phyloP scores from a whole-genome alignment of 2,888 invertebrate genomes.

The Lamellibrachia satsuma region DNA sequence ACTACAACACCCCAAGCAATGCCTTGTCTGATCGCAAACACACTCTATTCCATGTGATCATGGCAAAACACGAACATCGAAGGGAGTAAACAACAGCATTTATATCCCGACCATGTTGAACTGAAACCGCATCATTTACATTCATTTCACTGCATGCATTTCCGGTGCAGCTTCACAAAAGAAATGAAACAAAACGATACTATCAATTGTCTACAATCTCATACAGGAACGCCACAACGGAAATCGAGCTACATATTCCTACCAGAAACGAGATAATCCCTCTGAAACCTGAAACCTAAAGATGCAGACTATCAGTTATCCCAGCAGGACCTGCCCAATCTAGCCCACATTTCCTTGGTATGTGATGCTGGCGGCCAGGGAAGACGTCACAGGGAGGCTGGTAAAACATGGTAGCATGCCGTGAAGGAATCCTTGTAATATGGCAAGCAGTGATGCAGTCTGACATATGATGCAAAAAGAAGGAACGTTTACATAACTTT shows the following conservation, averaged over 20 bases:
- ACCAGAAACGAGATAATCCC: constrained; percentile 10
- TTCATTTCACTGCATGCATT: neutral
- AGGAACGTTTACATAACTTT: neutral
- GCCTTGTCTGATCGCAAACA: neutral
- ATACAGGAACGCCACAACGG: neutral
- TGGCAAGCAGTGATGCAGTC: neutral
- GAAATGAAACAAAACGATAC: neutral
- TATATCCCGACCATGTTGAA: neutral
- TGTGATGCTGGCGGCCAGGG: neutral
- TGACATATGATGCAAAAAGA: neutral
- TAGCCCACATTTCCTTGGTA: neutral
- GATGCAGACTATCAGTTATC: neutral
- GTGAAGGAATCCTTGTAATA: neutral
- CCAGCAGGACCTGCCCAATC: neutral
- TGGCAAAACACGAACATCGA: neutral
- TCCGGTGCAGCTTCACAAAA: neutral
- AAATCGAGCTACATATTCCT: neutral
- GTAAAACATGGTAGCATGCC: neutral
- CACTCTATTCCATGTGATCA: neutral
- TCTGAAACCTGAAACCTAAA: constrained; percentile 3
- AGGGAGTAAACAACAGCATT: neutral
- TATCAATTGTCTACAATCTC: neutral
- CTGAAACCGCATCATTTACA: neutral
- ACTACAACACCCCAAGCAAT: neutral
- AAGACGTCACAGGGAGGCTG: neutral